A percentile compares a stretch with the other conserved stretches of the same genome.
phyloP scores from a whole-genome alignment of 2,113 vertebrate species.

The Ibidorhyncha struthersii region DNA sequence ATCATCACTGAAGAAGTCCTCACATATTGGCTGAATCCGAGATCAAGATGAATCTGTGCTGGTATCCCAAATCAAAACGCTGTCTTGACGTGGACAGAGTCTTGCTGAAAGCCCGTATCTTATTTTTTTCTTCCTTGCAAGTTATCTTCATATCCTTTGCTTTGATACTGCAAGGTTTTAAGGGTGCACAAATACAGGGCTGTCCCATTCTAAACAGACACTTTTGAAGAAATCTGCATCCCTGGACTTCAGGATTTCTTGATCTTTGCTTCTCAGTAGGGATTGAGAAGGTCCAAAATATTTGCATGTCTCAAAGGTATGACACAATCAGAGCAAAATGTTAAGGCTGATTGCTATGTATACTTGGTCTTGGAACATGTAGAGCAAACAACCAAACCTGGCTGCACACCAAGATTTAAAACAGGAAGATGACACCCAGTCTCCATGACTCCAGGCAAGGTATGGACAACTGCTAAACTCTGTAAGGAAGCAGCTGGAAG shows the following conservation, averaged over 20 bases:
- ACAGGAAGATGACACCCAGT: slow-evolving; percentile 49
- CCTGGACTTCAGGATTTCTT: not conserved
- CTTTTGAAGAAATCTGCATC: not conserved
- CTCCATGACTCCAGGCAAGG: not conserved
- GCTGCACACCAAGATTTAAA: slow-evolving; percentile 55
- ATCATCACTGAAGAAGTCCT: not conserved
- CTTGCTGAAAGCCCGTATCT: not conserved
- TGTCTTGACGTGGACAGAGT: not conserved
- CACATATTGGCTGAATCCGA: not conserved
- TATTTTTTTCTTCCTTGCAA: not conserved
- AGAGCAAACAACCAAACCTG: slow-evolving; percentile 50
- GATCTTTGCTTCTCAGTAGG: not conserved
- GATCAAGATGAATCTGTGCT: not conserved
- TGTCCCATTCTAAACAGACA: not conserved
- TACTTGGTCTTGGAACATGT: not conserved
- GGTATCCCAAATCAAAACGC: not conserved
- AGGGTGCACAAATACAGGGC: not conserved
- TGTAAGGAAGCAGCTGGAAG: not conserved
- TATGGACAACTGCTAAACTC: slow-evolving; percentile 21
- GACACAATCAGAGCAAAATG: slow-evolving; percentile 40
- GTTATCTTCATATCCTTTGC: not conserved
- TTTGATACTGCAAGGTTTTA: not conserved
- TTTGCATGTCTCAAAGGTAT: not conserved
- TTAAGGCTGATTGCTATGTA: slow-evolving; percentile 43
- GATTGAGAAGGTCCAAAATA: slow-evolving; percentile 4